Evolutionary conservation across 1,140 invertebrate species (phyloP).

Genomic region (Zelostemma sp.): DNA sequence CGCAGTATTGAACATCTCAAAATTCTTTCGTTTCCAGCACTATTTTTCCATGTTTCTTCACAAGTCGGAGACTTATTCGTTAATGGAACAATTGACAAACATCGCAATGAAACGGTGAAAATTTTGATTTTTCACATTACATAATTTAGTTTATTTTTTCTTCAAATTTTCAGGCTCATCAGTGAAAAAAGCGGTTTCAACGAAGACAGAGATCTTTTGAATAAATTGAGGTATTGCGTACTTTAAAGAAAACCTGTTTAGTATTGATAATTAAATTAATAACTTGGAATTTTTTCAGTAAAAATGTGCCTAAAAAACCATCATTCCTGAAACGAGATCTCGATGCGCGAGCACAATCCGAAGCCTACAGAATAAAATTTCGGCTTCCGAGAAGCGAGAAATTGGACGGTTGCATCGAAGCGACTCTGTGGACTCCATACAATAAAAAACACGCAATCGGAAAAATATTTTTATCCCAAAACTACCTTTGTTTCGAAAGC

Average conservation of each 20-base stretch:
- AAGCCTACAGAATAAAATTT: constrained; percentile 86
- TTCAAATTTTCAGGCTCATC: constrained; percentile 78
- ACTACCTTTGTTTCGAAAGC: constrained; percentile 97
- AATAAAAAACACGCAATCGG: constrained; percentile 92
- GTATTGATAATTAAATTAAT: constrained; percentile 8
- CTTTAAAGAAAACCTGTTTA: neutral
- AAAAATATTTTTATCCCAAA: constrained; percentile 92
- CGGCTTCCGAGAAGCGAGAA: constrained; percentile 89
- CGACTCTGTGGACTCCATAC: constrained; percentile 95
- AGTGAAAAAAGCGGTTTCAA: constrained; percentile 88
- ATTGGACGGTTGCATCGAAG: constrained; percentile 92
- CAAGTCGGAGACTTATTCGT: constrained; percentile 88
- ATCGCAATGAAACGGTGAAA: constrained; percentile 94
- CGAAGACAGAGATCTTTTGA: constrained; percentile 85
- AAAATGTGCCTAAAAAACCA: constrained; percentile 87
- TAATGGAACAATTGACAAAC: constrained; percentile 97
- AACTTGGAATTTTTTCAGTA: constrained; percentile 68
- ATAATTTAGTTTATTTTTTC: constrained; percentile 21
- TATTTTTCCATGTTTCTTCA: constrained; percentile 92
- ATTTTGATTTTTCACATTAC: constrained; percentile 14
- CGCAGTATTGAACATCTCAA: neutral
- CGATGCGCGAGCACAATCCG: constrained; percentile 93
- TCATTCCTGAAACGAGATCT: constrained; percentile 94
- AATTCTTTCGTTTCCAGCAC: constrained; percentile 72
- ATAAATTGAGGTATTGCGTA: constrained; percentile 76